Evolutionary conservation across 2,888 invertebrate genomes (phyloP).

Genomic region (Drosophila gaucha): DNA sequence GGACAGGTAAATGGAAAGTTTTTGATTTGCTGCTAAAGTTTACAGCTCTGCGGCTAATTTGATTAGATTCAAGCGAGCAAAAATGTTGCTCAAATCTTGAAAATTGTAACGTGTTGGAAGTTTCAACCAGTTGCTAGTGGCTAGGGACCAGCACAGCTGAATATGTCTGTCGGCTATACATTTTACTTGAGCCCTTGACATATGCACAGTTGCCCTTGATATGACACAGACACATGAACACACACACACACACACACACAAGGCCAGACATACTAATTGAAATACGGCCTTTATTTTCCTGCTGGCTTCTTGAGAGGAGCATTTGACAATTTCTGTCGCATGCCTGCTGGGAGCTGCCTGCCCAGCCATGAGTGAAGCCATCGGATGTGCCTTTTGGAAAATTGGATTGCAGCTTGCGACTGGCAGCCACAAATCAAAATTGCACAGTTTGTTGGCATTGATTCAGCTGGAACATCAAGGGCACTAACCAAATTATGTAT

Average conservation of each 20-base stretch:
- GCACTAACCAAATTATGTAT: slow-evolving; percentile 18
- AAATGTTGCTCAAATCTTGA: slow-evolving; percentile 40
- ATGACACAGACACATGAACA: slow-evolving; percentile 9
- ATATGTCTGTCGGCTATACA: slow-evolving; percentile 6
- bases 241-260: neutral
- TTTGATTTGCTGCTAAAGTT: slow-evolving; percentile 48
- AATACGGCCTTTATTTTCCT: slow-evolving; percentile 53
- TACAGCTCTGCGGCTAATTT: slow-evolving; percentile 53
- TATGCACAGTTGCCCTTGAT: slow-evolving; percentile 22
- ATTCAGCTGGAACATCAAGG: slow-evolving; percentile 26
- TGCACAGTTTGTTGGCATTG: slow-evolving; percentile 22
- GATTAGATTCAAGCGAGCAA: slow-evolving; percentile 50
- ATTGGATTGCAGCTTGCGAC: slow-evolving; percentile 24
- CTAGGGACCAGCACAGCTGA: neutral
- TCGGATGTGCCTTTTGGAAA: slow-evolving; percentile 8
- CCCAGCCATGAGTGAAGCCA: slow-evolving; percentile 9
- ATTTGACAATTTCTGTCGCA: slow-evolving; percentile 21
- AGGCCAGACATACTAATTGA: slow-evolving; percentile 41
- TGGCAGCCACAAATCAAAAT: slow-evolving; percentile 35
- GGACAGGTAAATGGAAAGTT: slow-evolving; percentile 46
- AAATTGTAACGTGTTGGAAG: slow-evolving; percentile 37
- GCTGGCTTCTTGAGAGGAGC: slow-evolving; percentile 16
- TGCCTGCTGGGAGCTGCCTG: slow-evolving; percentile 24
- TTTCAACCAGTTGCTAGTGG: slow-evolving; percentile 4
- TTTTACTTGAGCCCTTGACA: slow-evolving; percentile 21